Base-by-base conservation (phyloP, 53 echinoderm and acorn worm species). In the Mesocentrotus franciscanus region DNA sequence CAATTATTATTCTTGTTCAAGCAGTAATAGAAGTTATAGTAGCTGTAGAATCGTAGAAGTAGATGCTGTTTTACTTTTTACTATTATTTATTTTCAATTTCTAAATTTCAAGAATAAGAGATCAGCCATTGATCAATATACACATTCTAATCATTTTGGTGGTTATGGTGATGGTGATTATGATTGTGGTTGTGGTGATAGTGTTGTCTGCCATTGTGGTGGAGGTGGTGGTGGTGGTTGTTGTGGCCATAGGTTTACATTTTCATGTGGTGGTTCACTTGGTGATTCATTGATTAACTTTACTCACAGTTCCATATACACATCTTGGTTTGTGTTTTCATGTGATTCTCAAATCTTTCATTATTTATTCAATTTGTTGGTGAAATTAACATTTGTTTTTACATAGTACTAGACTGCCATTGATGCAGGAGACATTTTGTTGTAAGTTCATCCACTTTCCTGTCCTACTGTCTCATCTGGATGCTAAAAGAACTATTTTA, bases 41-140 rank as follows among this genome's bases (percentile, higher is more conserved):
- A 39, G 58, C 26, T 29, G 60, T 90, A 90, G 90, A 90, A 32
- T 90, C 27, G 49, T 85, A 85, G 85, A 9, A 85, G 24, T 55
- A 85, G 85, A 22, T 35, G 35, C 5, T 30, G 33, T 81, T 10
- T 33, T 81, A 81, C 16, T 6, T 81, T 15, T 33, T 5, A 39
- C 9, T 4, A 33, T 81, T 20, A n/a, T 17, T 24, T 7, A 49
- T 20, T 56, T 85, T 14, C n/a, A n/a, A 49, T 85, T 85, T 56
- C 20, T 20, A 20, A 1, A 56, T 11, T 14, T 32, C 30, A 30
- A 30, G 33, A 32, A 13, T 64, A 16, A 15, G 64, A 18, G 0
- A 64, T 64, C 64, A 64, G 64, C 64, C 64, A 78, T 29, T 78
- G 13, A 34, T 78, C 16, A 15, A 32, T 30, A 33, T 42, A 49